Base-by-base conservation (phyloP, 2,113 vertebrate genomes). In the Ctenomys sociabilis region DNA sequence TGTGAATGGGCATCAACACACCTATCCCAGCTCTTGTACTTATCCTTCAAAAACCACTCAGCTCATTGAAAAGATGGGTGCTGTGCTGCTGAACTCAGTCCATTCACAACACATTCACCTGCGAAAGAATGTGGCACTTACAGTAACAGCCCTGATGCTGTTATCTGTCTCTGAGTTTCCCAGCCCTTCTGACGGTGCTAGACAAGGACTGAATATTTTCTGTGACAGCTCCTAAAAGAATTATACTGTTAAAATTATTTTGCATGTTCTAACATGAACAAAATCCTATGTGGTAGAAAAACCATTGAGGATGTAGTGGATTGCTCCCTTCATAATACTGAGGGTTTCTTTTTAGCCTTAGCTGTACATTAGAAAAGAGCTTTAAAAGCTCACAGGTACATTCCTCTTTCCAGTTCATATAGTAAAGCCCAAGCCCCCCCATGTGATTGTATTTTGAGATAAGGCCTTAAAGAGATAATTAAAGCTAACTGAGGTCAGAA, bases 21-120 rank as follows among this genome's bases (percentile, higher is more conserved):
- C 78, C 28, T 91, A n/a, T 4, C 0, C 43, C 11, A n/a, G 81
- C 45, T 83, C 97, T 93, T 96, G 54, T 91, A 61, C 85, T 93
- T 66, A 3, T 64, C 77, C 57, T 7, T n/a, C n/a, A 45, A 89
- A 96, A 93, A 86, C 82, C 52, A 35, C 37, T 89, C 94, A 78
- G 70, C 28, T 57, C 73, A 93, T 45, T 54, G 24, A 95, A 88
- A 75, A 85, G 63, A 24, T 4, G 26, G 16, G 2, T 81, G 37
- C 80, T 88, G 40, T 0, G 0, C 72, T 97, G 96, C 5, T 14
- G 87, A 95, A 52, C 88, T 96, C n/a, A 78, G 59, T 37, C 26
- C 22, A 2, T 75, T 97, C 37, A 43, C 11, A 63, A 64, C 5
- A 13, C 64, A 66, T 66, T 13, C 13, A 77, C 61, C 37, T 54